A percentile compares a stretch with the other conserved stretches of the same genome.
Evolutionary conservation across 1,140 invertebrate genomes (phyloP).

Genomic region (Macrocentrus cingulum): DNA sequence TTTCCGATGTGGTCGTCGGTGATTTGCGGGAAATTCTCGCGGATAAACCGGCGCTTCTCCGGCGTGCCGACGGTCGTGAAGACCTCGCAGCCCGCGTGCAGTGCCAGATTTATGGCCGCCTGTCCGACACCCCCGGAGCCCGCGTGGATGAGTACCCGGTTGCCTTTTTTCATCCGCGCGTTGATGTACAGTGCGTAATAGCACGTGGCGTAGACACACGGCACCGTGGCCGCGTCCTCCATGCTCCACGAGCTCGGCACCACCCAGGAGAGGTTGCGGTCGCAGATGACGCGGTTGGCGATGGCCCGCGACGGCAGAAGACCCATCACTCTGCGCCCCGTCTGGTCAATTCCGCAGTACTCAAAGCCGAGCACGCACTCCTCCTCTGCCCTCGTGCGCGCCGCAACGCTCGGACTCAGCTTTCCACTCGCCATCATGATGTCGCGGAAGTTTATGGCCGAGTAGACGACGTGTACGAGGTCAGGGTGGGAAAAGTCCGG

Average conservation of each 20-base stretch:
- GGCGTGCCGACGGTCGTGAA: constrained; percentile 71
- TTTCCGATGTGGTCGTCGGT: constrained; percentile 71
- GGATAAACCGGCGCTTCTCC: constrained; percentile 72
- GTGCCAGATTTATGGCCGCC: constrained; percentile 74
- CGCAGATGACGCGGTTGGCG: constrained; percentile 63
- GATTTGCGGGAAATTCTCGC: constrained; percentile 67
- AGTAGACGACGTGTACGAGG: constrained; percentile 63
- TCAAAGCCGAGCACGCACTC: constrained; percentile 76
- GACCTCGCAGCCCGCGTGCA: constrained; percentile 67
- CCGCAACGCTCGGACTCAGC: constrained; percentile 66
- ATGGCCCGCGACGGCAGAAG: constrained; percentile 64
- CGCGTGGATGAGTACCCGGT: constrained; percentile 73
- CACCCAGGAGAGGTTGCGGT: constrained; percentile 70
- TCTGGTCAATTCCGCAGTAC: constrained; percentile 62
- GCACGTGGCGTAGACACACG: constrained; percentile 82
- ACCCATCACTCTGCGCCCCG: constrained; percentile 71
- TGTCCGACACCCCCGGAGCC: constrained; percentile 78
- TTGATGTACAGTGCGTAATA: constrained; percentile 74
- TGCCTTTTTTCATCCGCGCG: constrained; percentile 63
- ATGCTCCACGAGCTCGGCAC: constrained; percentile 83
- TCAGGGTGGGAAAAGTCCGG: constrained; percentile 40
- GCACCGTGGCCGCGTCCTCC: constrained; percentile 85
- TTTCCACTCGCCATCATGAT: constrained; percentile 78
- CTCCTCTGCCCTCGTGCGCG: constrained; percentile 61
- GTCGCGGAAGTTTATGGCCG: constrained; percentile 77